Percentiles rank a stretch among this genome's conserved stretches.
These are phyloP conservation scores for Dasypolia templi DNA, from an alignment of 2,888 invertebrate genomes.

Conservation along the genomic window DNA sequence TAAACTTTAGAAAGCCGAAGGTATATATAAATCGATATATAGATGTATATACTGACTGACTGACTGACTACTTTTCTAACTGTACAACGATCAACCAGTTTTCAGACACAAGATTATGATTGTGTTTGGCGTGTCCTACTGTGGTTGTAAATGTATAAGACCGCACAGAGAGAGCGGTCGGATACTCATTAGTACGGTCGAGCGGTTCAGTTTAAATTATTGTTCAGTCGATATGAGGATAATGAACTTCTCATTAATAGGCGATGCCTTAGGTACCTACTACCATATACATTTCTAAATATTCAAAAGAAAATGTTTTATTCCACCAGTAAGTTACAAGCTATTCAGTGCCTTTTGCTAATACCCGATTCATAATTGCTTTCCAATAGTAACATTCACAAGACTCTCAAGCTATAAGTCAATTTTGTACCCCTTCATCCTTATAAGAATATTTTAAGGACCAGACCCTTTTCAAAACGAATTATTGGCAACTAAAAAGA, in stretches of 20 bases:
- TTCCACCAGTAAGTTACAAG: no score
- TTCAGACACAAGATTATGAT: neutral
- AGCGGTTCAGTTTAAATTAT: neutral
- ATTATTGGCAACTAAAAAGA: no score
- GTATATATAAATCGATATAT: no score
- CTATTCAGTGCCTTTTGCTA: neutral
- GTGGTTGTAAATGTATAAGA: neutral
- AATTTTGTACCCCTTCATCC: neutral
- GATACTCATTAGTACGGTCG: neutral
- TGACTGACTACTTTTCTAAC: neutral
- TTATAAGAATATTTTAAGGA: neutral
- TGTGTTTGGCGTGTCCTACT: neutral
- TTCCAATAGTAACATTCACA: neutral
- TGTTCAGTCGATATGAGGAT: neutral
- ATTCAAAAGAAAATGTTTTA: neutral
- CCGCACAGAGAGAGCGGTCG: neutral
- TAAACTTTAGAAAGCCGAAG: neutral
- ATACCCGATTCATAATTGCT: neutral
- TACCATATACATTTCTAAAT: no score
- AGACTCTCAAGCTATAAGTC: neutral
- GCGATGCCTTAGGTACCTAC: neutral
- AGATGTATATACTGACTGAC: no score
- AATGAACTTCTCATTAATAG: neutral
- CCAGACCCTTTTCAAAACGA: neutral
- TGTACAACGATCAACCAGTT: neutral